These are phyloP conservation scores for Mormyrus hasselquistii DNA, from an alignment of 2,797 vertebrate species.

Conservation along the genomic window DNA sequence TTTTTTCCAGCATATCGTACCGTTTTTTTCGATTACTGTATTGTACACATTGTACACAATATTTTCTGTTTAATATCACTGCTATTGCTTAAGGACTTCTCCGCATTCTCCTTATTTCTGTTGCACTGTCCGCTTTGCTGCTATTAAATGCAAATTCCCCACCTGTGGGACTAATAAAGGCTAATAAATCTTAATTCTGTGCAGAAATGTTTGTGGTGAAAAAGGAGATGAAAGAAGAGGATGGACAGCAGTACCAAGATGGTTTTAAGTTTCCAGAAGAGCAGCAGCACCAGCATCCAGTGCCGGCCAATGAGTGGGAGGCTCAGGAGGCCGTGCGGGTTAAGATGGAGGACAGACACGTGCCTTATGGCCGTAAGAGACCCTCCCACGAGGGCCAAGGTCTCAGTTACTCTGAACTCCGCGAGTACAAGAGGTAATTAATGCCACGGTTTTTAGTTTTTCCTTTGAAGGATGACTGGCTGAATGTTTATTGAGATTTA, in stretches of 20 bases:
- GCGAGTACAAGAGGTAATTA: conserved; percentile 77
- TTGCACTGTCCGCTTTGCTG: no score
- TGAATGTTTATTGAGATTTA: neutral
- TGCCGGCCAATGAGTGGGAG: conserved; percentile 29
- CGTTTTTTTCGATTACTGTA: no score
- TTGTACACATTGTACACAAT: no score
- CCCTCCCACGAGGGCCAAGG: conserved; percentile 71
- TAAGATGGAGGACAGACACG: conserved; percentile 53
- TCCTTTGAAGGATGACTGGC: neutral
- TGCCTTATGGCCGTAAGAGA: conserved; percentile 71
- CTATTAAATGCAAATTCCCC: no score
- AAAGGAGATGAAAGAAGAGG: conserved; percentile 50
- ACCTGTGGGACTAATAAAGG: neutral
- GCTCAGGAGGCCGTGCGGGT: conserved; percentile 37
- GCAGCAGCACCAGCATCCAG: neutral
- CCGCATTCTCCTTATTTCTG: no score
- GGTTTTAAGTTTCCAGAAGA: neutral
- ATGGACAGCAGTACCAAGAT: neutral
- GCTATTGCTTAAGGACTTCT: no score
- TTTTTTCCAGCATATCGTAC: no score
- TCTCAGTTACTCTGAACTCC: conserved; percentile 79
- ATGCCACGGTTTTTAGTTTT: neutral
- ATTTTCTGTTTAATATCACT: no score
- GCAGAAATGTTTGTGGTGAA: conserved; percentile 60
- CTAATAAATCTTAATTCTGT: conserved; percentile 10